A percentile compares a stretch with the other conserved stretches of the same genome.
These are phyloP conservation scores for Scomber japonicus DNA, from an alignment of 2,113 vertebrate genomes.

Conservation along the genomic window DNA sequence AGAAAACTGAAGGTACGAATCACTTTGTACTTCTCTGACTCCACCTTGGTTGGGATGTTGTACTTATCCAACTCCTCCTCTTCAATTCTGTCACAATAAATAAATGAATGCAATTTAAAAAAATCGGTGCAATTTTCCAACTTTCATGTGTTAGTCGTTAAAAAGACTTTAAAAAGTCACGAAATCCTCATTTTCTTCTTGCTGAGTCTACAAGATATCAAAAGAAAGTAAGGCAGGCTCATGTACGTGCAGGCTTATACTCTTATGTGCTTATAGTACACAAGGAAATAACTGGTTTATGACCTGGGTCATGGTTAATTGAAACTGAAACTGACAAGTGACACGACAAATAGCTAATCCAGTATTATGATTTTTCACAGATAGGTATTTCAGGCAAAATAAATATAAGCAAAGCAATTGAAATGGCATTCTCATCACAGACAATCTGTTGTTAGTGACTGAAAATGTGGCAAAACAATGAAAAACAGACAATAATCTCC, in stretches of 20 bases:
- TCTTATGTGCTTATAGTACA: background rate
- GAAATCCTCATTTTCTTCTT: background rate
- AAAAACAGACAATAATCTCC: background rate
- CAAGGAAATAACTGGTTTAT: background rate
- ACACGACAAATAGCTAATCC: background rate
- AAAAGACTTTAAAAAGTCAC: background rate
- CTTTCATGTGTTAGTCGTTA: background rate
- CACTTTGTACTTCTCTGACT: constrained; percentile 95
- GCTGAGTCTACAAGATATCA: constrained; percentile 9
- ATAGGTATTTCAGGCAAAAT: background rate
- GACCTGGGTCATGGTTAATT: constrained; percentile 35
- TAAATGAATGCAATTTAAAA: background rate
- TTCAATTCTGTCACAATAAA: constrained; percentile 85
- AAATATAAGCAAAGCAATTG: background rate
- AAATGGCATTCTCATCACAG: background rate
- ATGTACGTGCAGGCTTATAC: background rate
- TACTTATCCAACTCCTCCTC: constrained; percentile 93
- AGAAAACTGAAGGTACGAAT: constrained; percentile 97
- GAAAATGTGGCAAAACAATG: background rate
- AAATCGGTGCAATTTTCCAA: background rate
- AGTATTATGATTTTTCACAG: background rate
- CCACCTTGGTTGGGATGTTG: constrained; percentile 88
- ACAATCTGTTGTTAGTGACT: constrained; percentile 22
- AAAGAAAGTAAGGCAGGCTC: background rate
- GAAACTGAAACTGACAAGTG: constrained; percentile 1